Evolutionary conservation across 1,140 invertebrate genomes (phyloP).

Genomic region (Ditylenchus dipsaci): DNA sequence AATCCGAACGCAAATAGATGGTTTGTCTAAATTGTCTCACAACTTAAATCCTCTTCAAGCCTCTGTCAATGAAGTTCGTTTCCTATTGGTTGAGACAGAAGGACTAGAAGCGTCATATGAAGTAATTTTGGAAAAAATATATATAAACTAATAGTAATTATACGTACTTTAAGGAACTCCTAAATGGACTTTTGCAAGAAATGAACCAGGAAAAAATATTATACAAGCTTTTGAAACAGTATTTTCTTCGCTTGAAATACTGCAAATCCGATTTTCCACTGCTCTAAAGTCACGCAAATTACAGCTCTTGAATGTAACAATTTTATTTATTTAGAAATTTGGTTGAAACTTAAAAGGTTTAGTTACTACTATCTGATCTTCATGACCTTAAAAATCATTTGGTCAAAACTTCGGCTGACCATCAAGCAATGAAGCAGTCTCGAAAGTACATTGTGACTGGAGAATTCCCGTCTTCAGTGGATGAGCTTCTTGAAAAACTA

Average conservation of each 20-base stretch:
- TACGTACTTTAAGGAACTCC: conserved; percentile 22
- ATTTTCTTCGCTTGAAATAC: background rate
- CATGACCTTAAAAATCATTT: background rate
- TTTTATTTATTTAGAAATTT: background rate
- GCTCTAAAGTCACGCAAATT: background rate
- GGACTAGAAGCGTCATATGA: conserved; percentile 28
- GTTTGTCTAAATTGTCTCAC: background rate
- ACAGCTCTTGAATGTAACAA: background rate
- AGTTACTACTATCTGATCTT: background rate
- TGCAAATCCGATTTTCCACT: background rate
- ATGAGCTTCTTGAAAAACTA: background rate
- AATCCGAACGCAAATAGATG: background rate
- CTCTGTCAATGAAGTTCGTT: conserved; percentile 26
- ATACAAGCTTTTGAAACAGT: background rate
- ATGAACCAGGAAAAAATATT: conserved; percentile 27
- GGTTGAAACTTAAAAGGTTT: too few relatives aligned
- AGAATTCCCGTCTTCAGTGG: background rate
- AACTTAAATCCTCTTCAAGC: conserved; percentile 19
- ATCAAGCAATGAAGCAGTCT: conserved; percentile 1
- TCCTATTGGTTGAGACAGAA: conserved; percentile 40
- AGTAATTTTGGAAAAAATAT: conserved; percentile 4
- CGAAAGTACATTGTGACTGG: conserved; percentile 18
- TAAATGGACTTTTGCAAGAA: conserved; percentile 24
- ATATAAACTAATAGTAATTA: conserved; percentile 8
- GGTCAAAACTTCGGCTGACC: background rate